These are phyloP conservation scores for Rhopalosiphum maidis DNA, from an alignment of 1,140 invertebrate genomes.

Conservation along the genomic window DNA sequence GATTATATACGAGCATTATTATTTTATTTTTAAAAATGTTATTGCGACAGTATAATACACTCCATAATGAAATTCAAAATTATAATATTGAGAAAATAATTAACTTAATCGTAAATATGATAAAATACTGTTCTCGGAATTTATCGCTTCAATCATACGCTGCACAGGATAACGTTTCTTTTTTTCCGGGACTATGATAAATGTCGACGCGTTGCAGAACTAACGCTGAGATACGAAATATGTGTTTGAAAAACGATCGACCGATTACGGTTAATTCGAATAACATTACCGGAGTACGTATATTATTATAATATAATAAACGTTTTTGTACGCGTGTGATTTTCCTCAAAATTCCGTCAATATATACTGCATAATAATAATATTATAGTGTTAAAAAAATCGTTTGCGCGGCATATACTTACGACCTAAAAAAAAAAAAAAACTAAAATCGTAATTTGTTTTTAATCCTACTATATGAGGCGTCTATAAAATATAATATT, in stretches of 20 bases:
- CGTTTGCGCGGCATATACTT: background rate
- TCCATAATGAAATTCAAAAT: background rate
- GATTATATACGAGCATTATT: background rate
- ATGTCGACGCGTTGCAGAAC: background rate
- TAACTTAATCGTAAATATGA: constrained; percentile 23
- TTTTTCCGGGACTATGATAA: background rate
- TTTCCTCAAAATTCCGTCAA: background rate
- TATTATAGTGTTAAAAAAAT: background rate
- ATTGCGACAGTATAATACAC: background rate
- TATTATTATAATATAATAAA: background rate
- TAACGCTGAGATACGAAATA: background rate
- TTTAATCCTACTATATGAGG: background rate
- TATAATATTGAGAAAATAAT: background rate
- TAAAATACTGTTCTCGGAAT: constrained; percentile 3
- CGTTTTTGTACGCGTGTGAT: background rate
- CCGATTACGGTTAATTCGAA: background rate
- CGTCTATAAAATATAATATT: background rate
- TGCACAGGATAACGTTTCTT: background rate
- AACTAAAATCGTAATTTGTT: background rate
- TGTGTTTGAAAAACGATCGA: background rate
- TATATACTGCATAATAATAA: background rate
- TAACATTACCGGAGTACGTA: background rate
- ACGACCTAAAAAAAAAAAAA: background rate
- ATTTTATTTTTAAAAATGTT: background rate
- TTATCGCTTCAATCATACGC: background rate